Evolutionary conservation across 1,140 invertebrate genomes (phyloP).

Genomic region (Zaprionus davidi): DNA sequence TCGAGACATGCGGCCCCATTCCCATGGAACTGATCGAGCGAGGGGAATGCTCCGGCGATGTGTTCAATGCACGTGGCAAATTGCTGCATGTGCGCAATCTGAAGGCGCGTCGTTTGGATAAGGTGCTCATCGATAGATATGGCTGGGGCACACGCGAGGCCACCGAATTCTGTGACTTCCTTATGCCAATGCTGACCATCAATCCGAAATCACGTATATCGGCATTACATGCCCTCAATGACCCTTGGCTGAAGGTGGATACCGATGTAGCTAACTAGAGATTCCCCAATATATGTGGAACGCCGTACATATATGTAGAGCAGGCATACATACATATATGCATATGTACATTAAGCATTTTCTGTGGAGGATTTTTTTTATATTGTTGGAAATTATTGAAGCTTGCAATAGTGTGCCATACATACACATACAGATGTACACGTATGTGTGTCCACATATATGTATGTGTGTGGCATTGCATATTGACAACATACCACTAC

Average conservation of each 20-base stretch:
- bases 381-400: background rate
- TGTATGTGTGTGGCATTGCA: conserved; percentile 1
- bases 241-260: conserved; percentile 85
- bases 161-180: conserved; percentile 94
- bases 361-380: background rate
- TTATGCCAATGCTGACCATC: conserved; percentile 96
- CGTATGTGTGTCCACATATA: background rate
- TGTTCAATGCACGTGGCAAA: conserved; percentile 96
- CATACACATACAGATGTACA: conserved; percentile 1
- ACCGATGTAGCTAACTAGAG: background rate
- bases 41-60: conserved; percentile 95
- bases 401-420: background rate
- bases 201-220: conserved; percentile 94
- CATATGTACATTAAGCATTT: conserved; percentile 9
- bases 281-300: background rate
- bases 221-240: conserved; percentile 94
- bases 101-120: conserved; percentile 94
- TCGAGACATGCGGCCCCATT: conserved; percentile 97
- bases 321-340: conserved; percentile 5
- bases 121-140: conserved; percentile 96
- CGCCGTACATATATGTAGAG: background rate
- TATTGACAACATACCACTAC: background rate
- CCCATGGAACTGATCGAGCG: conserved; percentile 93
- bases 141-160: conserved; percentile 94
- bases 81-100: conserved; percentile 94